Percentiles rank a stretch among this genome's conserved stretches.
These are phyloP conservation scores for Alligator mississippiensis DNA, from an alignment of 2,113 vertebrate genomes.

Conservation along the genomic window DNA sequence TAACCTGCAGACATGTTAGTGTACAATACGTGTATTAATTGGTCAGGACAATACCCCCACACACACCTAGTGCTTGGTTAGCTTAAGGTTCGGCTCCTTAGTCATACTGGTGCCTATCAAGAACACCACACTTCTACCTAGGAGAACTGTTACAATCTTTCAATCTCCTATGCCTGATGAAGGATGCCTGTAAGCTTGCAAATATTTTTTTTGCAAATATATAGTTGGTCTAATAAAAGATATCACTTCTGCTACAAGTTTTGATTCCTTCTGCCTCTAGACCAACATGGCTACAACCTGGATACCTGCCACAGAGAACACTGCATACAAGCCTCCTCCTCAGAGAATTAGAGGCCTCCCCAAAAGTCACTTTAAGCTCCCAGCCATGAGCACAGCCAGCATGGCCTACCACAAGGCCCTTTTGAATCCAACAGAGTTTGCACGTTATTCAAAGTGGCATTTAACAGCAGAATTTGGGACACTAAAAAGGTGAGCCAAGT, in stretches of 20 bases:
- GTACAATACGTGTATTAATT: background rate
- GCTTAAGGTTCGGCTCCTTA: background rate
- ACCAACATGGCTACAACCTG: no score
- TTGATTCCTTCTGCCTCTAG: no score
- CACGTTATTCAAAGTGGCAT: background rate
- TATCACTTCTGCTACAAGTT: no score
- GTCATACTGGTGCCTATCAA: fast-evolving
- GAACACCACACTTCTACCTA: background rate
- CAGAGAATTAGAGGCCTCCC: background rate
- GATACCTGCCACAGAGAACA: background rate
- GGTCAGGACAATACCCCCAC: background rate
- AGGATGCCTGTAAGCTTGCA: no score
- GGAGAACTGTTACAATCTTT: no score
- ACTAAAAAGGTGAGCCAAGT: background rate
- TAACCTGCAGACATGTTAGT: background rate
- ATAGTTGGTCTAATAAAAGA: no score
- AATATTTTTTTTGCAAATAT: no score
- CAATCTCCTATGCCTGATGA: no score
- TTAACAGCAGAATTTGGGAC: background rate
- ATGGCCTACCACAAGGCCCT: background rate
- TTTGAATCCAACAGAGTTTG: background rate
- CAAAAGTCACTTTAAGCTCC: background rate
- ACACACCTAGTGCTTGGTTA: background rate
- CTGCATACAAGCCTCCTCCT: fast-evolving
- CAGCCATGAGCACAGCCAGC: background rate